Evolutionary conservation across 2,113 vertebrate species (phyloP), one percentile per base, ranked within the genome.

Genomic region (Saccopteryx leptura): DNA sequence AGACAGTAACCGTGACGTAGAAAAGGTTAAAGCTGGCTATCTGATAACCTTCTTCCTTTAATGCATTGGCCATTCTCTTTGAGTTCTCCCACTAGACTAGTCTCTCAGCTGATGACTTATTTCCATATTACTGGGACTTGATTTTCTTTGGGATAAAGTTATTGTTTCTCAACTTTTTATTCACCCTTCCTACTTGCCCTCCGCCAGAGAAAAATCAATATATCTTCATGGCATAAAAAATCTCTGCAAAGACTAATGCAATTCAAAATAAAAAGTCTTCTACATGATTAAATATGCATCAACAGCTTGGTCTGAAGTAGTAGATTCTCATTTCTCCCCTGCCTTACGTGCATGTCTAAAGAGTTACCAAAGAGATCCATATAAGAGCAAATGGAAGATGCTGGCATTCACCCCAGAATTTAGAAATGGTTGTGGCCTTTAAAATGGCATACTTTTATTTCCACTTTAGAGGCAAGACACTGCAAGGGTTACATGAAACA

Each of bases 391-490:
- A 82, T 9, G 13, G 39, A 69, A 5, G 28, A 68, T 69, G 10
- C 10, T 71, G 79, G 54, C 46, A 78, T 91, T 96, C 68, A 93
- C 46, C 52, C 33, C 33, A 78, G 33, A 88, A 80, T 90, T 88
- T 84, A 93, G 88, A 88, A 91, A 88, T 93, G 72, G 9, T 13
- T 18, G 23, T 63, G 83, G 54, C 72, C 88, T 97, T 96, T 96
- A 54, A 94, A 81, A 68, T 66, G 72, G 54, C n/a, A 94, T 13
- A 71, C 23, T 78, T 88, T 81, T 52, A 28, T 54, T 63, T 28
- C 24, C 4, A 86, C 17, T 95, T 95, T 54, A 78, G 65, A 96
- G 96, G 81, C 84, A 84, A 93, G 56, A 93, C 24, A 48, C n/a
- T 81, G 58, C 17, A 87, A 85, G 81, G 65, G 76, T 94, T 78